These are phyloP conservation scores for Todiramphus chloris DNA, from an alignment of 2,113 vertebrate genomes.

Conservation along the genomic window DNA sequence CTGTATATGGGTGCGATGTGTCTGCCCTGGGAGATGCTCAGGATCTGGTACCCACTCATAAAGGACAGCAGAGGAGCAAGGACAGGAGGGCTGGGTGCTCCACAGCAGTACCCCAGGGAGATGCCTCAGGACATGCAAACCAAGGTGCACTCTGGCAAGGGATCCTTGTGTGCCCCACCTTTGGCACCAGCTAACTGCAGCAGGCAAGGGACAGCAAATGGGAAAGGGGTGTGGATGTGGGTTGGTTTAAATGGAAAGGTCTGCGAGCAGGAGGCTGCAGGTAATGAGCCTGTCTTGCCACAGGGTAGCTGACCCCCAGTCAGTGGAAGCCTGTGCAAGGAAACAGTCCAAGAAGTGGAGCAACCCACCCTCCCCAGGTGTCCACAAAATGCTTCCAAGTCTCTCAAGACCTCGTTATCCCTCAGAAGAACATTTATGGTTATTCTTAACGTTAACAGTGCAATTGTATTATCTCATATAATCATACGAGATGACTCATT, in stretches of 20 bases:
- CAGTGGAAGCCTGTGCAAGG: background rate
- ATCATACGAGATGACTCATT: background rate
- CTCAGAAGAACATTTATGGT: background rate
- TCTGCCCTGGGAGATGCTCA: background rate
- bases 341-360: background rate
- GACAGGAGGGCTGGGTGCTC: background rate
- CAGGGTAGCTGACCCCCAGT: fast-evolving
- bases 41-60: background rate
- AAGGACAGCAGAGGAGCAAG: background rate
- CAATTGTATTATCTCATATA: background rate
- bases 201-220: background rate
- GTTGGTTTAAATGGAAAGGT: background rate
- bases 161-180: background rate
- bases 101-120: fast-evolving
- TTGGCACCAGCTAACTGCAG: background rate
- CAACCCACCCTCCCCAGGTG: background rate
- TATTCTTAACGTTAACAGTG: background rate
- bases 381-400: background rate
- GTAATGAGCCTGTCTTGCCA: fast-evolving
- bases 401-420: background rate
- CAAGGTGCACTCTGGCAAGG: background rate
- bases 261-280: background rate
- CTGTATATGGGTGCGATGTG: background rate
- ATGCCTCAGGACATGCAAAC: background rate
- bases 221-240: fast-evolving